These are phyloP conservation scores for Allenopithecus nigroviridis DNA, from an alignment of 2,797 vertebrate genomes.

Conservation along the genomic window DNA sequence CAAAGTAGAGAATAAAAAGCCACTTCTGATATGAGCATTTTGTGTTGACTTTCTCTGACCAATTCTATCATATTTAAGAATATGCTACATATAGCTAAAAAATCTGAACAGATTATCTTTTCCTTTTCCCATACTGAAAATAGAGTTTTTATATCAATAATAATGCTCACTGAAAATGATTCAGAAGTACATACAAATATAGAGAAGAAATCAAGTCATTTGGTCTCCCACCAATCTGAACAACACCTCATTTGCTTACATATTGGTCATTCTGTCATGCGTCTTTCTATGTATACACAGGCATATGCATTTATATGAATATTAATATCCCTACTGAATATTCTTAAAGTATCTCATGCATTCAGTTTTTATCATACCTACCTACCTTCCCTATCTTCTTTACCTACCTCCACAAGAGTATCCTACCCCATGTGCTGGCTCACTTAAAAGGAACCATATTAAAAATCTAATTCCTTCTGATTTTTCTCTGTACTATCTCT, in stretches of 20 bases:
- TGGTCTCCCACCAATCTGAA: background rate
- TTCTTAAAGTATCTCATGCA: background rate
- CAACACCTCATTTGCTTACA: background rate
- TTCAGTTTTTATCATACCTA: background rate
- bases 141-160: background rate
- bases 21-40: background rate
- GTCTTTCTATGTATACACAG: background rate
- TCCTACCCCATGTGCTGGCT: background rate
- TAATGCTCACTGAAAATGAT: background rate
- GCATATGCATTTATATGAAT: background rate
- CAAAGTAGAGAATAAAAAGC: background rate
- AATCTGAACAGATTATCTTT: background rate
- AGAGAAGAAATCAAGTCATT: constrained; percentile 1
- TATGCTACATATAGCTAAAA: background rate
- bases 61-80: background rate
- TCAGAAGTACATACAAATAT: background rate
- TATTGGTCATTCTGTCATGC: background rate
- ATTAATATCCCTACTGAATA: background rate
- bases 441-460: background rate
- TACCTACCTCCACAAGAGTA: background rate
- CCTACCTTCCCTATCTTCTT: background rate
- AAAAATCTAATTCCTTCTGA: background rate
- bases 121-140: constrained; percentile 30
- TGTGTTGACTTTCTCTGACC: background rate
- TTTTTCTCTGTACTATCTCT: background rate